A percentile compares a stretch with the other conserved stretches of the same genome.
phyloP scores from a whole-genome alignment of 1,140 invertebrate genomes.

The Palaemon carinicauda region DNA sequence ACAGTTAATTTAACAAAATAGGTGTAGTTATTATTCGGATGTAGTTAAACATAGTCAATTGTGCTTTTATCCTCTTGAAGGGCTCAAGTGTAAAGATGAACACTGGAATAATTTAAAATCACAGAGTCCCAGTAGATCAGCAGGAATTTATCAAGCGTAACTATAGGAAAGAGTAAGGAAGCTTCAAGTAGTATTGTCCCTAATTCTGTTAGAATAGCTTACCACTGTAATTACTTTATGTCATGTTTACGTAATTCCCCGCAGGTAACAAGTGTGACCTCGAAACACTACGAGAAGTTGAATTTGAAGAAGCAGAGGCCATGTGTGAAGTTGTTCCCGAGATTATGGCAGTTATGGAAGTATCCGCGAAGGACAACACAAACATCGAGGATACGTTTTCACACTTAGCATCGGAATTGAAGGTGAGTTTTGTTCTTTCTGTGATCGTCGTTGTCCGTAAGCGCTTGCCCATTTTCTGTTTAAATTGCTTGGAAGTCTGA shows the following conservation, averaged over 20 bases:
- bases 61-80: too few relatives aligned
- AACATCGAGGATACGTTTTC: conserved; percentile 93
- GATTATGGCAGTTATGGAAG: conserved; percentile 85
- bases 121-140: too few relatives aligned
- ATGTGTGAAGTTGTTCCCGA: conserved; percentile 85
- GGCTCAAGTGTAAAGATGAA: too few relatives aligned
- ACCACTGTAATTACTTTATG: conserved; percentile 5
- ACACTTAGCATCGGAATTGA: conserved; percentile 85
- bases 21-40: too few relatives aligned
- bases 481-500: not conserved
- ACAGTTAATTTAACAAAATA: too few relatives aligned
- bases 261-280: conserved; percentile 88
- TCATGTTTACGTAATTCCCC: not conserved
- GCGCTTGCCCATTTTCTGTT: not conserved
- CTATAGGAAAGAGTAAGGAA: too few relatives aligned
- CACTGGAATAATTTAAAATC: too few relatives aligned
- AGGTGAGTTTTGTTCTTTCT: conserved; percentile 68
- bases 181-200: too few relatives aligned
- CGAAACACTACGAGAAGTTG: conserved; percentile 81
- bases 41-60: too few relatives aligned
- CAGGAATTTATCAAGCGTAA: too few relatives aligned
- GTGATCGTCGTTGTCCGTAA: too few relatives aligned
- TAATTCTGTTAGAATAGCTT: not conserved
- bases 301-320: conserved; percentile 81
- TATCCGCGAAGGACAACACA: conserved; percentile 91